Evolutionary conservation across 1,140 invertebrate genomes (phyloP), one percentile per base, ranked within the genome.

Genomic region (Zaprionus taronus): DNA sequence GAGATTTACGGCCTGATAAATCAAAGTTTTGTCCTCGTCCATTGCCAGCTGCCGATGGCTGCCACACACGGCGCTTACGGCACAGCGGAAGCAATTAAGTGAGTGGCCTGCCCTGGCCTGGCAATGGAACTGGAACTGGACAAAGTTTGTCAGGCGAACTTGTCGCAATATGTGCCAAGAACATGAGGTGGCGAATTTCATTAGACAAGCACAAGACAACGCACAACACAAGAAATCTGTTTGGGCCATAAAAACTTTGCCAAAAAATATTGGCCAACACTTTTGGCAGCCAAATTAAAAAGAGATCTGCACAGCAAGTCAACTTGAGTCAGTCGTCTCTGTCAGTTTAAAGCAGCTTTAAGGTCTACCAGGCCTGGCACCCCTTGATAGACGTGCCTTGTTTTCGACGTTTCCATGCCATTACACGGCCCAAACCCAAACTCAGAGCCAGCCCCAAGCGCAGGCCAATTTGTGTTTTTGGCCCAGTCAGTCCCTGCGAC

Each of bases 241-340:
- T 81, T 75, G 69, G 72, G 85, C 73, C 44, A 90, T 89, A 84
- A 89, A 89, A 87, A 83, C 41, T 83, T 87, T 72, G 38, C 44
- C 77, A 76, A 86, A 83, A 86, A 83, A 80, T 75, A 80, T 86
- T 86, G 71, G 47, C 64, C 80, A 80, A 79, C 66, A 87, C 76
- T 83, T 86, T 86, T 31, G 53, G 53, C 56, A 62, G 14, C 58
- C 74, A 89, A 80, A 83, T 83, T 77, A 87, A 87, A 80, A 83
- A 63, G 56, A 56, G 58, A 72, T 67, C 51, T 14, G 38, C 31
- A 47, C 71, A 47, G 76, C 64, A 66, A 80, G 74, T 31, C 28
- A 28, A 36, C 17, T 41, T 24, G 49, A 11, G 17, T 58, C 11
- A 51, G 11, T 53, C 24, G 11, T 53, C 24, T 17, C 17, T 24